Conservation (phyloP, 1,140 invertebrate genomes). For the Atta colombica region DNA sequence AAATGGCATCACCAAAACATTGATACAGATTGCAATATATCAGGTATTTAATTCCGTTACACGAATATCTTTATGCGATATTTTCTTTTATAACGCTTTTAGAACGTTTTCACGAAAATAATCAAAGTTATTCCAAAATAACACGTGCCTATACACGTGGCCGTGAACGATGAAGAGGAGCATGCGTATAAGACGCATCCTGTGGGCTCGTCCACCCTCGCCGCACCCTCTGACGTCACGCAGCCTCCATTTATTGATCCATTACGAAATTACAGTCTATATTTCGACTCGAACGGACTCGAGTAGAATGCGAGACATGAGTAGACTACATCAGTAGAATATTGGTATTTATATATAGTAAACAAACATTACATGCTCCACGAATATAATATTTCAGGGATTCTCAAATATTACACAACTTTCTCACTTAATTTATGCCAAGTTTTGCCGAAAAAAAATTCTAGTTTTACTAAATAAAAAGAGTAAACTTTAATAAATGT, state of each 20-base stretch:
- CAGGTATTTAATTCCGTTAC: neutral
- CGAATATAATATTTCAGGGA: slow-evolving; percentile 6
- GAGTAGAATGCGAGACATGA: slow-evolving; percentile 43
- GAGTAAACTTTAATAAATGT: neutral
- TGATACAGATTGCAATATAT: neutral
- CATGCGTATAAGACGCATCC: slow-evolving; percentile 63
- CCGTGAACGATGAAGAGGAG: slow-evolving; percentile 56
- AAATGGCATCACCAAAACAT: neutral
- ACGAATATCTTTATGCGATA: slow-evolving; percentile 4
- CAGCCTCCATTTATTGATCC: slow-evolving; percentile 84
- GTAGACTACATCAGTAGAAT: neutral
- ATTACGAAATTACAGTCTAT: slow-evolving; percentile 77
- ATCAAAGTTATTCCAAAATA: neutral
- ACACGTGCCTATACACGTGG: slow-evolving; percentile 75
- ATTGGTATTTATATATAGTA: neutral
- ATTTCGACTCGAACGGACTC: slow-evolving; percentile 68
- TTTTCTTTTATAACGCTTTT: neutral
- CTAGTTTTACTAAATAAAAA: neutral
- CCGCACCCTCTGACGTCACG: slow-evolving; percentile 82
- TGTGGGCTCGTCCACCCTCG: slow-evolving; percentile 69
- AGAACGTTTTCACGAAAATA: neutral
- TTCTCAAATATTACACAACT: neutral
- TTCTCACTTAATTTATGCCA: neutral
- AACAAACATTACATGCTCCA: neutral
- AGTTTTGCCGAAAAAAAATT: neutral